Evolutionary conservation across 2,888 invertebrate genomes (phyloP), one percentile per base, ranked within the genome.

Genomic region (Halictus ligatus): DNA sequence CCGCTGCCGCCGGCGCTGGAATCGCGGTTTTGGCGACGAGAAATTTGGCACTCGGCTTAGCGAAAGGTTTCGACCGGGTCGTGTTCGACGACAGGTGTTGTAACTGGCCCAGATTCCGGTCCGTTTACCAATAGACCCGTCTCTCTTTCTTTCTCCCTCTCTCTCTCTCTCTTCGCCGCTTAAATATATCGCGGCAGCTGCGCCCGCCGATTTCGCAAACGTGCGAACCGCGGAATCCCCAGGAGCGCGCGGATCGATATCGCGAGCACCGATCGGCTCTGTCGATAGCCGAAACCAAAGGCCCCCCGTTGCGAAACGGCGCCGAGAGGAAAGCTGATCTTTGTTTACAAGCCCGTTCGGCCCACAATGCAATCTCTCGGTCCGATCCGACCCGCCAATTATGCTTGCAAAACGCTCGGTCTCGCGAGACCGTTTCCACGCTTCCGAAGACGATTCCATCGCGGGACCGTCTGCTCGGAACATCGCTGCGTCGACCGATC

Each of bases 81-180:
- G 84, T 64, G 25, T 75, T 40, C 78, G 67, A 72, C 85, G 89
- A 78, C 91, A 90, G 89, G 92, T 93, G 92, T 93, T 89, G 93
- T 89, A 92, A 93, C 91, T 88, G 93, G 90, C 92, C 93, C 92
- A 93, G 92, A 93, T 93, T 91, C 92, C 93, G 86, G 84, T 85
- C 89, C 91, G 89, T 92, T 93, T 91, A 93, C 93, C 91, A 92
- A 93, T 93, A 91, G 92, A 92, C 50, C 69, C 74, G 84, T 75
- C 86, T 84, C 89, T 18, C 35, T 35, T 3, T 35, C 35, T 35
- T 4, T 35, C 35, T 35, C 35, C 3, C 35, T 35, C 35, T 35
- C 35, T 35, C 35, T 35, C 35, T 35, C 35, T 35, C 35, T 35
- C 0, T 35, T 35, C 1, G 69, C 78, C 87, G 88, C 85, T 89